Base-by-base conservation (phyloP, 2,797 vertebrate species). In the Novumbra hubbsi region DNA sequence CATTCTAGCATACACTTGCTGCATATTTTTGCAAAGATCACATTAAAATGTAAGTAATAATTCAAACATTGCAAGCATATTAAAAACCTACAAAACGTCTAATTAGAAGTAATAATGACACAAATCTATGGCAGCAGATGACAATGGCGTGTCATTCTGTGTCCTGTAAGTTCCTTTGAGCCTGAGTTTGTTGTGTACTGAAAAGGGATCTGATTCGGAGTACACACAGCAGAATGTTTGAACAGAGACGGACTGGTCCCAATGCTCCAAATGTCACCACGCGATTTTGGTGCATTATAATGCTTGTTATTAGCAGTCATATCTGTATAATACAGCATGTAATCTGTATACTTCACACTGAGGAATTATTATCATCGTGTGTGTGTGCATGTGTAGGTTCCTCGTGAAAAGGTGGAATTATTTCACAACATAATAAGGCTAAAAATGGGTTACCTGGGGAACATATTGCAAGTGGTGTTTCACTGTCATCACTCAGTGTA, bases 351-450 rank as follows among this genome's bases (percentile, higher is more conserved):
- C n/a, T n/a, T 80, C 70, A 77, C 63, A 49, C 76, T 52, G 45
- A 71, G 71, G 19, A 5, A 55, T 21, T 8, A 30, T 73, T 1
- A 71, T 0, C 15, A 75, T 79, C 73, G 52, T 21, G 21, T 60
- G 21, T 60, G n/a, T 60, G 55, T 7, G 41, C 41, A 2, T 45
- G 41, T 11, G 41, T 11, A 14, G 6, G 12, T 11, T 45, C 55
- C 55, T 60, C 55, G 11, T 24, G 14, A 12, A 60, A 27, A 60
- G 55, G 21, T 27, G 24, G 50, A 45, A 2, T 30, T 19, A 48
- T 70, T 79, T 71, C 65, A 78, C 67, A 79, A 74, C 49, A 67
- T 71, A 64, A 85, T 77, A 80, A 81, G 68, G 72, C 70, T 81
- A 62, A 79, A 34, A 76, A 76, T 63, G 38, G 70, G 75, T 50